Conservation (phyloP, 2,888 invertebrate genomes). For the Schizaphis graminum region DNA sequence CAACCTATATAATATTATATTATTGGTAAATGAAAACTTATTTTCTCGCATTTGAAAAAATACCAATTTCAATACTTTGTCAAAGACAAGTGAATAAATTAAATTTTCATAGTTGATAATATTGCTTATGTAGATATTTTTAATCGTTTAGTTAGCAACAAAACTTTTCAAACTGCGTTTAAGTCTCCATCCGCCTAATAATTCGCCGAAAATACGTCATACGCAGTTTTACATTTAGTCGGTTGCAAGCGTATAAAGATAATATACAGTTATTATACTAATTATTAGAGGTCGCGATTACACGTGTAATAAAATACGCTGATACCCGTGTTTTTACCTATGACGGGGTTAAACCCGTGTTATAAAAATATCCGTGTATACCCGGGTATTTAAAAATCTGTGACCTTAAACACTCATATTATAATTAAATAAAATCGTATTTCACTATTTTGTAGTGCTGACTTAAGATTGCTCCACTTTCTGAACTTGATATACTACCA, state of each 20-base stretch:
- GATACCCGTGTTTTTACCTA: no score
- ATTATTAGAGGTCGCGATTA: no score
- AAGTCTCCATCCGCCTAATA: not conserved
- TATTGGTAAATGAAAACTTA: not conserved
- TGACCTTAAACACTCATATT: no score
- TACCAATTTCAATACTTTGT: not conserved
- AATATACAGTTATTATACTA: not conserved
- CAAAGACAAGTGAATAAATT: not conserved
- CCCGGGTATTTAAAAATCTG: no score
- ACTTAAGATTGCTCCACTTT: no score
- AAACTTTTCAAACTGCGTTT: not conserved
- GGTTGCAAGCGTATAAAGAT: not conserved
- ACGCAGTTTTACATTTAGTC: not conserved
- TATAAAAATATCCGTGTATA: no score
- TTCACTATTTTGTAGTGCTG: no score
- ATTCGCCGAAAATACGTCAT: not conserved
- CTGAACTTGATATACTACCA: no score
- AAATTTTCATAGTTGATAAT: not conserved
- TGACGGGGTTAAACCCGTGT: no score
- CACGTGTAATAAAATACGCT: no score
- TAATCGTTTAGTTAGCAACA: not conserved
- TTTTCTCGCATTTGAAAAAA: not conserved
- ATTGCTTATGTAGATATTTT: not conserved
- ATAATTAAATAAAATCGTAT: no score
- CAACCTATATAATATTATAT: no score